These are phyloP conservation scores for Brachionus rubens DNA, from an alignment of 1,140 invertebrate genomes.

Conservation along the genomic window DNA sequence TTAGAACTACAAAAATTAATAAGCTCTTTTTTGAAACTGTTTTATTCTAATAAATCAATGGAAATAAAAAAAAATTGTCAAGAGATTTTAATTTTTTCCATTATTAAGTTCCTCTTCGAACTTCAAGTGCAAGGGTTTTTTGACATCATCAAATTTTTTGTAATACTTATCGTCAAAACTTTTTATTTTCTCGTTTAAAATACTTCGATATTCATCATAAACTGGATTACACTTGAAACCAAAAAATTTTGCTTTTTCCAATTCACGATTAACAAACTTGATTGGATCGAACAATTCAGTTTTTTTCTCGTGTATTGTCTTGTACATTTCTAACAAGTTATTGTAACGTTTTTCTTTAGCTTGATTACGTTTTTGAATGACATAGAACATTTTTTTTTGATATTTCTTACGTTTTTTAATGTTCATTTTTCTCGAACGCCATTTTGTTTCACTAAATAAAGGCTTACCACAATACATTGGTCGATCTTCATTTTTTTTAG, in stretches of 20 bases:
- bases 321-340: neutral
- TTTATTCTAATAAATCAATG: too few species aligned
- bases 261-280: conserved; percentile 26
- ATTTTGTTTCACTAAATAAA: conserved; percentile 28
- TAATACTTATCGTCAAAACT: conserved; percentile 35
- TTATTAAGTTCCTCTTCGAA: conserved; percentile 13
- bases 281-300: conserved; percentile 32
- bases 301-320: conserved; percentile 37
- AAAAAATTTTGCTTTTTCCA: conserved; percentile 46
- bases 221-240: conserved; percentile 23
- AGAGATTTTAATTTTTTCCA: conserved; percentile 1
- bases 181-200: conserved; percentile 25
- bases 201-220: conserved; percentile 39
- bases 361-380: conserved; percentile 39
- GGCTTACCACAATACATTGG: conserved; percentile 27
- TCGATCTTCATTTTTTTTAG: neutral
- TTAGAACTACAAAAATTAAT: too few species aligned
- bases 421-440: conserved; percentile 44
- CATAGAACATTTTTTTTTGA: conserved; percentile 40
- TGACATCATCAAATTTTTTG: conserved; percentile 37
- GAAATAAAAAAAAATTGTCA: too few species aligned
- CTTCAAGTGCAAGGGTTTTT: conserved; percentile 23
- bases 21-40: too few species aligned
- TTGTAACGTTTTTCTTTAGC: conserved; percentile 43
- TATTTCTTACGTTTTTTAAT: conserved; percentile 45